Evolutionary conservation across 1,140 invertebrate genomes (phyloP).

Genomic region (Spodoptera litura): DNA sequence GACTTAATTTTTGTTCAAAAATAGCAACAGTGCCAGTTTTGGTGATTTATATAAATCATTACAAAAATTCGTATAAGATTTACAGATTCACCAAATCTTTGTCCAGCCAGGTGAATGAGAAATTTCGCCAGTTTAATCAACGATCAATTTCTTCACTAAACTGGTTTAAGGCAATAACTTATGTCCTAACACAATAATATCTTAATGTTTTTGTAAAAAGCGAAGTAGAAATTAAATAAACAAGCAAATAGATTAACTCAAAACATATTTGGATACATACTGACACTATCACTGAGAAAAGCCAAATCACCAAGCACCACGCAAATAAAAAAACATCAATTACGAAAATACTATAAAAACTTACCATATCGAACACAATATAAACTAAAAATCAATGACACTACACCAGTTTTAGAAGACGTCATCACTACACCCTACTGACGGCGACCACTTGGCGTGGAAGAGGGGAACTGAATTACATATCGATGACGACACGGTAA

Average conservation of each 20-base stretch:
- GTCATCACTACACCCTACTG: conserved; percentile 1
- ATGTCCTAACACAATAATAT: not conserved
- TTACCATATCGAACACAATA: conserved; percentile 55
- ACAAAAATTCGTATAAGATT: too few relatives aligned
- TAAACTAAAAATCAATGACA: conserved; percentile 16
- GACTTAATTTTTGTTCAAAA: too few relatives aligned
- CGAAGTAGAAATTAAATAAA: not conserved
- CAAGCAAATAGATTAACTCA: not conserved
- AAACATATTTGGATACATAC: not conserved
- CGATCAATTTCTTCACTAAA: too few relatives aligned
- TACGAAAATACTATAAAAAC: conserved; percentile 14
- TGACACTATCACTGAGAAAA: not conserved
- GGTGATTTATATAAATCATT: too few relatives aligned
- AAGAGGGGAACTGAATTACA: conserved; percentile 44
- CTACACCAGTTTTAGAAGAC: not conserved
- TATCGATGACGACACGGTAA: conserved; percentile 37
- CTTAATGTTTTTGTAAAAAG: not conserved
- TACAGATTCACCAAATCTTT: too few relatives aligned
- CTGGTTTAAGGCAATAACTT: too few relatives aligned
- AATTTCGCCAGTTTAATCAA: too few relatives aligned
- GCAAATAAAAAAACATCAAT: not conserved
- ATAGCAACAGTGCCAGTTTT: too few relatives aligned
- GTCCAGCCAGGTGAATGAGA: too few relatives aligned
- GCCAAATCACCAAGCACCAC: not conserved
- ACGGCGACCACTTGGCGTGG: not conserved